Evolutionary conservation across 2,888 invertebrate species (phyloP).

Genomic region (Gryllus longicercus): DNA sequence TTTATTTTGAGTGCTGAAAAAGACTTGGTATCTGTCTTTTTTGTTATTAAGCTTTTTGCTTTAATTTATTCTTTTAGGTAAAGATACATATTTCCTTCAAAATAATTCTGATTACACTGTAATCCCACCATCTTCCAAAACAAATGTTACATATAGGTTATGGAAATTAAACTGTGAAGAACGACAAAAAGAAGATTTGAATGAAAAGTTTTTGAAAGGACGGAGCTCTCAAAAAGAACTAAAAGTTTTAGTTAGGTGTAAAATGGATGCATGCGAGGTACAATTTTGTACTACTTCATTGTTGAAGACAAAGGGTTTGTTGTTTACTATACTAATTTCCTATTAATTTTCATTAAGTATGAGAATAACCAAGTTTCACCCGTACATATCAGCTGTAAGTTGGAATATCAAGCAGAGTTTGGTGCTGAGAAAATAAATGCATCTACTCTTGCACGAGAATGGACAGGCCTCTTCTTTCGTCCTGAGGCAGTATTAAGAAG

Average conservation of each 20-base stretch:
- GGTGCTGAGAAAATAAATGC: constrained; percentile 20
- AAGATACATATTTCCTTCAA: no score
- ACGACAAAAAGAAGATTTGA: constrained; percentile 22
- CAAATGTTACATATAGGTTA: not conserved
- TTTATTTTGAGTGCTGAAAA: no score
- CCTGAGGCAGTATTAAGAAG: constrained; percentile 17
- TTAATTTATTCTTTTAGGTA: no score
- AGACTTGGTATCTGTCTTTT: no score
- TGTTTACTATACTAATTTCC: not conserved
- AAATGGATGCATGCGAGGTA: constrained; percentile 24
- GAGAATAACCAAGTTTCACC: not conserved
- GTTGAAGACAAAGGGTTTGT: not conserved
- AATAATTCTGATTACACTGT: not conserved
- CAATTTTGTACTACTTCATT: no score
- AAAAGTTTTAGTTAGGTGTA: constrained; percentile 21
- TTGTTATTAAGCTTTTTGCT: no score
- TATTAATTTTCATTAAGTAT: not conserved
- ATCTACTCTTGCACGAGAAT: constrained; percentile 7
- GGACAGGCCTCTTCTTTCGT: constrained; percentile 18
- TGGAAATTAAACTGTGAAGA: constrained; percentile 19
- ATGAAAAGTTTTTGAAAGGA: constrained; percentile 20
- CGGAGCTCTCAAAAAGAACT: not conserved
- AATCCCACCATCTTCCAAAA: not conserved
- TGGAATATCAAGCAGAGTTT: constrained; percentile 24
- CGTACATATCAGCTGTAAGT: constrained; percentile 12